A percentile compares a stretch with the other conserved stretches of the same genome.
Evolutionary conservation across 2,797 vertebrate genomes (phyloP).

Genomic region (Corythornis leucogaster): DNA sequence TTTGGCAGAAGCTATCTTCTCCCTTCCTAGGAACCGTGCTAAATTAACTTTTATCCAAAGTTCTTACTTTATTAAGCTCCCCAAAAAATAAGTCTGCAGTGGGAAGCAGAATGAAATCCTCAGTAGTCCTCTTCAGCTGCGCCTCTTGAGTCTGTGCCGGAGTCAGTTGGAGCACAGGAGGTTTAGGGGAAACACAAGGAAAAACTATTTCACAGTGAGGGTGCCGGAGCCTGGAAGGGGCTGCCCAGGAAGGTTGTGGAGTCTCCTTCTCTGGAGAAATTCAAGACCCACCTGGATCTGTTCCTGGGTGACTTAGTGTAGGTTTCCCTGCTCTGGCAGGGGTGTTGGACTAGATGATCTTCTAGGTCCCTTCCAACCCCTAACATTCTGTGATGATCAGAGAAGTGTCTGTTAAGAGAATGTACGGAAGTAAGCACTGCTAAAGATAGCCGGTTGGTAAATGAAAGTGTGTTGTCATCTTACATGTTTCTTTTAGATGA

Average conservation of each 20-base stretch:
- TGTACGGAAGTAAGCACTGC: background rate
- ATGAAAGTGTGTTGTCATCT: background rate
- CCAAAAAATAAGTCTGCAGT: rapidly evolving
- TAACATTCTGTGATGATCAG: background rate
- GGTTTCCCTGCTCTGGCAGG: too few species aligned
- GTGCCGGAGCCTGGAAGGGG: too few species aligned
- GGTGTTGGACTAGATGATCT: too few species aligned
- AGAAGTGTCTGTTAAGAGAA: background rate
- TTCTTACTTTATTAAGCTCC: slow-evolving; percentile 8
- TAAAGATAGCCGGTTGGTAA: background rate
- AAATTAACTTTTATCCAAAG: background rate
- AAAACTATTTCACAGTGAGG: too few species aligned
- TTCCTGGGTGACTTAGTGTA: too few species aligned
- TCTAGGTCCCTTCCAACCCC: too few species aligned
- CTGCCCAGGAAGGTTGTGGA: too few species aligned
- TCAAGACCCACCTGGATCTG: too few species aligned
- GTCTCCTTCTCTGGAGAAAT: too few species aligned
- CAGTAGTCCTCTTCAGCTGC: background rate
- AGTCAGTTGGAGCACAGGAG: too few species aligned
- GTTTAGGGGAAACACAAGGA: too few species aligned
- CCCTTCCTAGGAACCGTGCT: background rate
- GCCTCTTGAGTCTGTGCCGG: too few species aligned
- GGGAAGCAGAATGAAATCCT: background rate
- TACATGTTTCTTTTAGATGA: background rate
- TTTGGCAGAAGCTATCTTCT: background rate